A percentile compares a stretch with the other conserved stretches of the same genome.
These are phyloP conservation scores for Neodiprion virginianus DNA, from an alignment of 1,140 invertebrate species.

Conservation along the genomic window DNA sequence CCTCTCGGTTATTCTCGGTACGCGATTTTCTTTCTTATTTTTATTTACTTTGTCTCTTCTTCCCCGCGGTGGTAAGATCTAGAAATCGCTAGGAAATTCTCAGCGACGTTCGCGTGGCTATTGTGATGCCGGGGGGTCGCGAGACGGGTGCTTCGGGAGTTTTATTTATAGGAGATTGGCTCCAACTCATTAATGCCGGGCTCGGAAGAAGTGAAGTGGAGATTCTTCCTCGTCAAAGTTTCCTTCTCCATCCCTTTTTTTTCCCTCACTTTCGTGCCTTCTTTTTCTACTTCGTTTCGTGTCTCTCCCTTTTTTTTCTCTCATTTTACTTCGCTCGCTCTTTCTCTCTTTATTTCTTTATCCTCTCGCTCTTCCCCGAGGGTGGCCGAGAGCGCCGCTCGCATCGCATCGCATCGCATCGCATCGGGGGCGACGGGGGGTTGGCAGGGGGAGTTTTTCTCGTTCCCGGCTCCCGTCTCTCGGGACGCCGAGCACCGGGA, in stretches of 20 bases:
- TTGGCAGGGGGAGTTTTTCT: conserved; percentile 39
- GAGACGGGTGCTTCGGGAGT: no score
- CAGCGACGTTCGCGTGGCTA: no score
- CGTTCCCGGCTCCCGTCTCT: conserved; percentile 38
- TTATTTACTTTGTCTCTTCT: no score
- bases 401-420: conserved; percentile 8
- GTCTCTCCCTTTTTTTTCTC: conserved; percentile 15
- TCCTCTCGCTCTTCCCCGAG: conserved; percentile 27
- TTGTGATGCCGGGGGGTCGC: no score
- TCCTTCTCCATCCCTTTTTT: conserved; percentile 10
- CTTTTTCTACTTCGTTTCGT: conserved; percentile 18
- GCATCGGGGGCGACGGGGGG: conserved; percentile 24
- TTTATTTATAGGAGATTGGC: conserved; percentile 27
- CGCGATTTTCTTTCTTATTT: no score
- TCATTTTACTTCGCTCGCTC: conserved; percentile 23
- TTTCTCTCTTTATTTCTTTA: conserved; percentile 8
- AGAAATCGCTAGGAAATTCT: no score
- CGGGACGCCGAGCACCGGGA: conserved; percentile 50
- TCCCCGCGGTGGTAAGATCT: no score
- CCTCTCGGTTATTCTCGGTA: no score
- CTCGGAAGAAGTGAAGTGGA: conserved; percentile 7
- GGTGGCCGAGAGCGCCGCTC: conserved; percentile 14
- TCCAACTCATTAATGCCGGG: conserved; percentile 28
- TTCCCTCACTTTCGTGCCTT: conserved; percentile 7
- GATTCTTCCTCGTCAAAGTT: conserved; percentile 35